Conservation (phyloP, 2,888 invertebrate species). For the Agonum fuliginosum region DNA sequence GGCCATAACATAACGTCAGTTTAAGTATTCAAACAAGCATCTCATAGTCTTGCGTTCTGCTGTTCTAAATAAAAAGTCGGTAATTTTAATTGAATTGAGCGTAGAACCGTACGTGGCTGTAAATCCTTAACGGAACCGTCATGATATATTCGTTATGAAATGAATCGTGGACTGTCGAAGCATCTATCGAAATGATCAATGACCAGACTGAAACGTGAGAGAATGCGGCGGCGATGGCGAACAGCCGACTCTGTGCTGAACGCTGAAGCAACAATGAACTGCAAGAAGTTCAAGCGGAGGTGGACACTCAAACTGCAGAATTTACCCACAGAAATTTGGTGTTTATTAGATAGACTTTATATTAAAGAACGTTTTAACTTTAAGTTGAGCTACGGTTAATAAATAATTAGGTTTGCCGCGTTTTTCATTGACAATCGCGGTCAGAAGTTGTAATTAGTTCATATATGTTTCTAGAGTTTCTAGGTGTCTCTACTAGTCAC, state of each 20-base stretch:
- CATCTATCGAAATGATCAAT: slow-evolving; percentile 54
- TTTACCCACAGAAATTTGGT: too few species aligned
- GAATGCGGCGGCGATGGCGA: slow-evolving; percentile 24
- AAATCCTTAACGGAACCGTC: slow-evolving; percentile 42
- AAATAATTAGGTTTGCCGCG: too few species aligned
- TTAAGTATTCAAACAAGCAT: slow-evolving; percentile 31
- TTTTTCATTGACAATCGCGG: too few species aligned
- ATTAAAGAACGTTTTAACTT: too few species aligned
- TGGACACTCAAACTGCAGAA: too few species aligned
- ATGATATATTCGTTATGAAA: slow-evolving; percentile 51
- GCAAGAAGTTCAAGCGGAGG: neutral
- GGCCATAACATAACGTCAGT: slow-evolving; percentile 36
- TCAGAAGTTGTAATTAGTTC: too few species aligned
- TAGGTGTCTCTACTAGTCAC: too few species aligned
- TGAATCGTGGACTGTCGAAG: slow-evolving; percentile 54
- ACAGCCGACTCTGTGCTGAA: neutral
- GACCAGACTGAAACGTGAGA: slow-evolving; percentile 45
- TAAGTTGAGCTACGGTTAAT: too few species aligned
- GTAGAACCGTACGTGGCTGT: slow-evolving; percentile 11
- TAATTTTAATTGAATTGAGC: slow-evolving; percentile 46
- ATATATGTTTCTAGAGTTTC: too few species aligned
- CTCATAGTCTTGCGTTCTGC: neutral
- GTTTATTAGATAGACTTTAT: too few species aligned
- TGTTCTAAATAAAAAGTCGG: slow-evolving; percentile 38
- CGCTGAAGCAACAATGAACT: too few species aligned